A percentile compares a stretch with the other conserved stretches of the same genome.
These are phyloP conservation scores for Holothuria scabra DNA, from an alignment of 53 echinoderm and acorn worm species.

Conservation along the genomic window DNA sequence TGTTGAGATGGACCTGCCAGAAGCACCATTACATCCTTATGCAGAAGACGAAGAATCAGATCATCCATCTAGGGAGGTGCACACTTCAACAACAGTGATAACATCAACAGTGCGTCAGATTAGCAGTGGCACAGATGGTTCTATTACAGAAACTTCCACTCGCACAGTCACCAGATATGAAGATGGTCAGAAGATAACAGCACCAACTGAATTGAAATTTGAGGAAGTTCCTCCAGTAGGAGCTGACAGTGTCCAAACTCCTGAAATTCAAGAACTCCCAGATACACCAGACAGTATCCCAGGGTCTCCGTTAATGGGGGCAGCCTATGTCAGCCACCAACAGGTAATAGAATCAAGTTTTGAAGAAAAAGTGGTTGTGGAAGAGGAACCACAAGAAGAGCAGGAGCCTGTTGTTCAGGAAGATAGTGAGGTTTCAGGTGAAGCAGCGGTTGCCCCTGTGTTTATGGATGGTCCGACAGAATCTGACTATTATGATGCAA, in stretches of 20 bases:
- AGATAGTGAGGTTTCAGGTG: constrained; percentile 28
- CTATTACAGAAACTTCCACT: not conserved
- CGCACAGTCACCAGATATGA: not conserved
- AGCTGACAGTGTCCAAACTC: constrained; percentile 50
- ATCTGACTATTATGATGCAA: constrained; percentile 91
- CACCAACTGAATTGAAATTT: constrained; percentile 30
- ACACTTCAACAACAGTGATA: constrained; percentile 14
- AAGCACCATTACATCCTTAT: constrained; percentile 27
- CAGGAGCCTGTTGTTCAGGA: constrained; percentile 22
- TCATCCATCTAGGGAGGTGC: not conserved
- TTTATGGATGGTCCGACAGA: constrained; percentile 94
- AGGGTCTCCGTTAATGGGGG: constrained; percentile 17
- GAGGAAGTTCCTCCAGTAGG: not conserved
- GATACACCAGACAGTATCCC: constrained; percentile 84
- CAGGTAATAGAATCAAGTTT: not conserved
- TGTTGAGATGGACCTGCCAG: constrained; percentile 48
- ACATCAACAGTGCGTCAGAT: not conserved
- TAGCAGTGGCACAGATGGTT: constrained; percentile 6
- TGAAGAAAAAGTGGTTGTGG: constrained; percentile 11
- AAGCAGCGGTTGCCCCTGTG: constrained; percentile 42
- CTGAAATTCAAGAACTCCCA: constrained; percentile 93
- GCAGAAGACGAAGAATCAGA: constrained; percentile 13
- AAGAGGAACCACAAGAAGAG: constrained; percentile 22
- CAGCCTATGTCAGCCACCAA: not conserved
- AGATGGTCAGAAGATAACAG: not conserved